phyloP scores from a whole-genome alignment of 2,113 vertebrate species.

The Ellobius talpinus region DNA sequence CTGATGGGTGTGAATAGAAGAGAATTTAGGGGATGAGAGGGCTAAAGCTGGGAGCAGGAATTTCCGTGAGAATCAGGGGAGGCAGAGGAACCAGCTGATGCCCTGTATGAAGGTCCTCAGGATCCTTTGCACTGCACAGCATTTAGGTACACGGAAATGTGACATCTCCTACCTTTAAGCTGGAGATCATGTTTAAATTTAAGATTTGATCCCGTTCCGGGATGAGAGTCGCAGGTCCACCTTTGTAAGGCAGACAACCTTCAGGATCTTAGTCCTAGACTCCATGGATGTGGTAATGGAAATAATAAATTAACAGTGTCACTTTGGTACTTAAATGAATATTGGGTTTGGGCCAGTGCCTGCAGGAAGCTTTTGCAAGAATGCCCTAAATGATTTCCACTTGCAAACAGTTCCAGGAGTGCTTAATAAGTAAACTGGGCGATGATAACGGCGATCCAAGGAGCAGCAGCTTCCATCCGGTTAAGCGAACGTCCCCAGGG shows the following conservation, averaged over 20 bases:
- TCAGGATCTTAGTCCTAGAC: conserved; percentile 46
- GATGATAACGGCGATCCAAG: not conserved
- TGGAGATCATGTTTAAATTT: not conserved
- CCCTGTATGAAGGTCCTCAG: not conserved
- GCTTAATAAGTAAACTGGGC: conserved; percentile 17
- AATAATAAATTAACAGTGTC: conserved; percentile 33
- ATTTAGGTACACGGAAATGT: not conserved
- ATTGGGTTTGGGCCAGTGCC: conserved; percentile 25
- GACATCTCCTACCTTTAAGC: not conserved
- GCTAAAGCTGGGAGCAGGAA: not conserved
- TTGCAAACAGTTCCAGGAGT: conserved; percentile 13
- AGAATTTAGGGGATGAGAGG: not conserved
- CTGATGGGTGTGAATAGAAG: not conserved
- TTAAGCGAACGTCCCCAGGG: not conserved
- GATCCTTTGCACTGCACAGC: not conserved
- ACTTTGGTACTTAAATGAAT: conserved; percentile 30
- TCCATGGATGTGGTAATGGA: not conserved
- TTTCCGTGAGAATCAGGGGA: not conserved
- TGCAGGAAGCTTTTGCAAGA: conserved; percentile 48
- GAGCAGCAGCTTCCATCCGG: not conserved
- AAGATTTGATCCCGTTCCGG: not conserved
- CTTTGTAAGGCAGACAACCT: not conserved
- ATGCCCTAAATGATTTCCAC: conserved; percentile 51
- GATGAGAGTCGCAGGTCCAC: not conserved
- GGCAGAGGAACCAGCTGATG: no score